phyloP scores from a whole-genome alignment of 1,140 invertebrate genomes.

The Cylas formicarius region DNA sequence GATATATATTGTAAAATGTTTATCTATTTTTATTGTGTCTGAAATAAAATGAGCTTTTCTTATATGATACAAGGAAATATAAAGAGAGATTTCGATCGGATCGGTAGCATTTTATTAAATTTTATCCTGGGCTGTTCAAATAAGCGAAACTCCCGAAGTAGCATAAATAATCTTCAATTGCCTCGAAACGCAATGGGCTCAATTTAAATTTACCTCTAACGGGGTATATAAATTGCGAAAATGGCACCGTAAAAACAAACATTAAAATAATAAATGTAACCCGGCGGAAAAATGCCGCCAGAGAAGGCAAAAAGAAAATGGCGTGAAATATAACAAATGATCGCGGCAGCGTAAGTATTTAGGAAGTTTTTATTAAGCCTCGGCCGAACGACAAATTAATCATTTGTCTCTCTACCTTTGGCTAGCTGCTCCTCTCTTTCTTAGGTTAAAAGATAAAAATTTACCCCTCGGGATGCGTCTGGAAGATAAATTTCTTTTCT shows the following conservation, averaged over 20 bases:
- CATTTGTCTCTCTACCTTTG: slow-evolving; percentile 20
- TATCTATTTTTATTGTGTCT: no score
- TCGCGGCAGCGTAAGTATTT: slow-evolving; percentile 22
- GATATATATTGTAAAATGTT: no score
- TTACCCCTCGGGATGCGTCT: slow-evolving; percentile 14
- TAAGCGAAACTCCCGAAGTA: no score
- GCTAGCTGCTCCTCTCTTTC: slow-evolving; percentile 8
- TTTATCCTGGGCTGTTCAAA: no score
- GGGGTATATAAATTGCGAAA: slow-evolving; percentile 17
- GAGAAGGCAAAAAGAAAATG: slow-evolving; percentile 18
- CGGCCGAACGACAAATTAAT: slow-evolving; percentile 22
- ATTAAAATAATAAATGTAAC: slow-evolving; percentile 25
- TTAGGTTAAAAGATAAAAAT: slow-evolving; percentile 21
- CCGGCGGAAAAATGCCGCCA: slow-evolving; percentile 18
- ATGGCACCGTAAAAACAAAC: slow-evolving; percentile 20
- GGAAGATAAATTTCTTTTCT: slow-evolving; percentile 20
- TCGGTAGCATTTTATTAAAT: no score
- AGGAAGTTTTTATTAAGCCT: slow-evolving; percentile 25
- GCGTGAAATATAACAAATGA: slow-evolving; percentile 22
- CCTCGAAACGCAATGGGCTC: no score
- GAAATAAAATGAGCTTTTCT: no score
- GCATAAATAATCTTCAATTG: no score
- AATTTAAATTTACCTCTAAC: slow-evolving; percentile 12
- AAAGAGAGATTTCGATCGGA: no score
- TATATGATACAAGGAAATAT: no score